Percentiles rank a stretch among this genome's conserved stretches.
These are phyloP conservation scores for Capitulum mitella DNA, from an alignment of 2,888 invertebrate genomes.

Conservation along the genomic window DNA sequence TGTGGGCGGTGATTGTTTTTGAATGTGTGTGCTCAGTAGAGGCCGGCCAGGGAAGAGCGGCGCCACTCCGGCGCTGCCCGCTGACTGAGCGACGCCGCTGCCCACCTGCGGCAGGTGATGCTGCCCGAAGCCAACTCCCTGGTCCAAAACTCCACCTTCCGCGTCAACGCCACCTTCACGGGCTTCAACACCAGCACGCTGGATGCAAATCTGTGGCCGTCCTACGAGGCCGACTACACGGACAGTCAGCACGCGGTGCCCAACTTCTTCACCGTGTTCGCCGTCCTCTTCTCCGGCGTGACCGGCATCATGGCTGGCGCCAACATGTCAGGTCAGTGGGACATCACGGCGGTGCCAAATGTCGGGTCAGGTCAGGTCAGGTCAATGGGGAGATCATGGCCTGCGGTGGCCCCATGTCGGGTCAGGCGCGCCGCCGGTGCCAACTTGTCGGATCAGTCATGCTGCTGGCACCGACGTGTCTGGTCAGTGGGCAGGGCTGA, in stretches of 20 bases:
- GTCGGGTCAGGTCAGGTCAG: neutral
- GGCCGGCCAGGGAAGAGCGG: too few relatives aligned
- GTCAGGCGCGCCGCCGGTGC: too few relatives aligned
- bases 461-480: too few relatives aligned
- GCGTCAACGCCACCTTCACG: constrained; percentile 63
- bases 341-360: too few relatives aligned
- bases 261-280: constrained; percentile 90
- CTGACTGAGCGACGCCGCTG: too few relatives aligned
- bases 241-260: constrained; percentile 47
- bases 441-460: too few relatives aligned
- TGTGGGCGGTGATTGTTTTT: too few relatives aligned
- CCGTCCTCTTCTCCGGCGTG: constrained; percentile 94
- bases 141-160: constrained; percentile 49
- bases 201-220: constrained; percentile 63
- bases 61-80: too few relatives aligned
- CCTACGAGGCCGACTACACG: constrained; percentile 70
- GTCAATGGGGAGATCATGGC: too few relatives aligned
- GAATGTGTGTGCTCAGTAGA: too few relatives aligned
- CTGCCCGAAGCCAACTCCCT: constrained; percentile 67
- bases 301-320: constrained; percentile 99
- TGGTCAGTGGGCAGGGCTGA: too few relatives aligned
- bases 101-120: constrained; percentile 57
- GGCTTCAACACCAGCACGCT: constrained; percentile 68
- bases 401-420: neutral
- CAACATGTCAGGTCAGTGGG: constrained; percentile 78